Evolutionary conservation across 2,888 invertebrate genomes (phyloP), one percentile per base, ranked within the genome.

Genomic region (Bhutanitis thaidina): DNA sequence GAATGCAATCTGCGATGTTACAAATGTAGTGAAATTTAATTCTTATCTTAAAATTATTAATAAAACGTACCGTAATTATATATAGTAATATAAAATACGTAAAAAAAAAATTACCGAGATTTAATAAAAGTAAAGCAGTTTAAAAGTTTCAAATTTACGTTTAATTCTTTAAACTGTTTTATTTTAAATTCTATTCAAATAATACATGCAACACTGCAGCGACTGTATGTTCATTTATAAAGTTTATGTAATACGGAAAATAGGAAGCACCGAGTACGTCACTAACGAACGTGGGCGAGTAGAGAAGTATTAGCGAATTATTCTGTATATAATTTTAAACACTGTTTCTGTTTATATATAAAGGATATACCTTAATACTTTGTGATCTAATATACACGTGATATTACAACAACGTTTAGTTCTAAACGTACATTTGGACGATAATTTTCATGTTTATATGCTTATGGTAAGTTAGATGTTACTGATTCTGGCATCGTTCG

Each of bases 401-500:
- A 71, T 69, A 67, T 67, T 76, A 77, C 69, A 70, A 56, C 64
- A 62, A 60, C 59, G 64, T 65, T 30, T 69, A 67, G 20, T 20
- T 20, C 20, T 71, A 67, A 73, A 75, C 55, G 47, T 55, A 67
- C 61, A 73, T 71, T 81, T 76, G 80, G 83, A 82, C 77, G 69
- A 65, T 77, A 78, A 75, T 80, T 76, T 78, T 69, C 78, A 77
- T 20, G 20, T 82, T 81, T 68, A 69, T 80, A 75, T 71, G 74
- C 67, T 60, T 72, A 81, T 82, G 88, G 88, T 89, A 89, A 89
- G 88, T 89, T 80, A 74, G 77, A 77, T 79, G 77, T 80, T 65
- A 74, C 71, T 71, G 70, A 72, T 69, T 65, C 68, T 69, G 70
- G 65, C 67, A 74, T 65, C 69, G 74, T 77, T 65, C 61, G 84